A percentile compares a stretch with the other conserved stretches of the same genome.
These are phyloP conservation scores for Aleiodes leptofemur DNA, from an alignment of 2,888 invertebrate genomes.

Conservation along the genomic window DNA sequence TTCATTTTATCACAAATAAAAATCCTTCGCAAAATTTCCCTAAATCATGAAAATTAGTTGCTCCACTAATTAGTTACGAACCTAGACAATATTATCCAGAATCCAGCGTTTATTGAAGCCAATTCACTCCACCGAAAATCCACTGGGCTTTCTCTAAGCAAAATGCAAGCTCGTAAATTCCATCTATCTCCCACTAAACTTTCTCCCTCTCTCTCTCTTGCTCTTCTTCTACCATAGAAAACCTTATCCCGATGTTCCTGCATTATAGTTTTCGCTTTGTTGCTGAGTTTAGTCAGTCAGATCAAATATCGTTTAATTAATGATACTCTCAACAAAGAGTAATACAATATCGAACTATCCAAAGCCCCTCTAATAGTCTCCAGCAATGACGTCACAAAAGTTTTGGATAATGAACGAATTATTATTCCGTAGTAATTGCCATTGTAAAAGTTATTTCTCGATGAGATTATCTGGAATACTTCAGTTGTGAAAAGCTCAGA, in stretches of 20 bases:
- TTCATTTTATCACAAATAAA: too few relatives aligned
- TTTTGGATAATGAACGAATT: conserved; percentile 22
- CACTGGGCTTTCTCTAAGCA: conserved; percentile 64
- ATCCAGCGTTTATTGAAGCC: conserved; percentile 25
- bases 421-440: too few relatives aligned
- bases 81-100: conserved; percentile 11
- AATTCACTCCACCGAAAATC: conserved; percentile 58
- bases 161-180: conserved; percentile 59
- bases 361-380: conserved; percentile 41
- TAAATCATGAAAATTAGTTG: too few relatives aligned
- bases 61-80: too few relatives aligned
- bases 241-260: not conserved
- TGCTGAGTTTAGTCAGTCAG: conserved; percentile 43
- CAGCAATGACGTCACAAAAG: conserved; percentile 9
- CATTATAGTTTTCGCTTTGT: conserved; percentile 40
- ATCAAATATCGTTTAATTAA: conserved; percentile 71
- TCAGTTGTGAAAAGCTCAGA: not conserved
- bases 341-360: conserved; percentile 51
- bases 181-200: conserved; percentile 29
- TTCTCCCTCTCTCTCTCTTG: conserved; percentile 28
- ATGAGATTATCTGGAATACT: conserved; percentile 3
- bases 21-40: too few relatives aligned
- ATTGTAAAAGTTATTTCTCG: too few relatives aligned
- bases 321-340: conserved; percentile 65
- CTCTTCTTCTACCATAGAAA: conserved; percentile 31